Evolutionary conservation across 2,888 invertebrate species (phyloP), one percentile per base, ranked within the genome.

Genomic region (Eupithecia pulchellata): DNA sequence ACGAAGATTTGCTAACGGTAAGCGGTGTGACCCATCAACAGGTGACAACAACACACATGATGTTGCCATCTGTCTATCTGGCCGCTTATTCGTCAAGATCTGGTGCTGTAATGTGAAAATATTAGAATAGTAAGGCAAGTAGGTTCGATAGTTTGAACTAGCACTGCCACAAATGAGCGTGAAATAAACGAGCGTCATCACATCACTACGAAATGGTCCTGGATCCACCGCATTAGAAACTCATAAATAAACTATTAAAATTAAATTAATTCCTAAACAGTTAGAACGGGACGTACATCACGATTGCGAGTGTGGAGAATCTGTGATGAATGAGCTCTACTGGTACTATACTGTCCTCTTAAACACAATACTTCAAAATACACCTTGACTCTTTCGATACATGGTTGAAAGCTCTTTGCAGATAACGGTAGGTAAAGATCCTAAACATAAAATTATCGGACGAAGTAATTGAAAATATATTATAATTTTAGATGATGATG

Each of bases 251-350:
- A 58, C 69, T 72, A 76, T 82, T 83, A 81, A 80, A 80, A 73
- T 62, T 69, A 73, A 82, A 83, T 83, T 82, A 83, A 82, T 82
- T 42, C 68, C 62, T 69, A 77, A 78, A 74, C 68, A 61, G 78
- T 78, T 77, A 77, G 77, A 76, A 75, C 76, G 76, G 69, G 77
- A 67, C 70, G 77, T 77, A 72, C 68, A 72, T 77, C 79, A 76
- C 76, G 69, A 39, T 20, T 63, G 66, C 69, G 84, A 84, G 74
- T 84, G 82, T 76, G 70, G 64, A 63, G 57, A 74, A 74, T 75
- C 69, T 34, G 4, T 72, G 73, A 76, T 74, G 25, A 61, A 73
- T 76, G 65, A n/a, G 20, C 27, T 4, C 20, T 6, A 17, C 11
- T 30, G 29, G 65, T 14, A 27, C 27, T 4, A 27, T 6, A 17